phyloP scores from a whole-genome alignment of 23 tunicate species.

The Trididemnum clinides region DNA sequence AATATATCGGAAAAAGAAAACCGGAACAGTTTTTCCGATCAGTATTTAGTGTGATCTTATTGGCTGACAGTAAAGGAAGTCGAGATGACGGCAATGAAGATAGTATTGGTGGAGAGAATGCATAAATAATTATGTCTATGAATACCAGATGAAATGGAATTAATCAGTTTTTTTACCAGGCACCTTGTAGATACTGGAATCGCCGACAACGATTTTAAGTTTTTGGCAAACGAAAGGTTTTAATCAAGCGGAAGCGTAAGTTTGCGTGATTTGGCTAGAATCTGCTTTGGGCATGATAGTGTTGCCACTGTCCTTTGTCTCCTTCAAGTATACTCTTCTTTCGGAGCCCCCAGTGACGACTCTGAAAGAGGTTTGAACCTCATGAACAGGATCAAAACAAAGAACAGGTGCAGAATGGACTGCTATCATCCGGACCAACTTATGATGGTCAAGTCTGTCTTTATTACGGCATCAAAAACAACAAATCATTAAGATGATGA shows the following conservation, averaged over 20 bases:
- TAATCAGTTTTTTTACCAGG: too few species aligned
- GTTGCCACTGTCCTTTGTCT: slow-evolving; percentile 24
- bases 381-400: slow-evolving; percentile 11
- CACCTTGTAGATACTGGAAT: neutral
- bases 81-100: too few species aligned
- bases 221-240: slow-evolving; percentile 47
- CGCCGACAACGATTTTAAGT: slow-evolving; percentile 39
- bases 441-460: slow-evolving; percentile 30
- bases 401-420: slow-evolving; percentile 41
- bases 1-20: too few species aligned
- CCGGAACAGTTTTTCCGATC: too few species aligned
- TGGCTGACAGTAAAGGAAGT: too few species aligned
- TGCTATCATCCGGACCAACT: slow-evolving; percentile 47
- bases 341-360: slow-evolving; percentile 31
- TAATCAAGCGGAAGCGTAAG: slow-evolving; percentile 46
- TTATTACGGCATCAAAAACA: slow-evolving; percentile 28
- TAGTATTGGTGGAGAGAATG: too few species aligned
- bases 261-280: slow-evolving; percentile 50
- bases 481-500: slow-evolving; percentile 11
- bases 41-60: too few species aligned
- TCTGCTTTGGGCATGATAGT: slow-evolving; percentile 25
- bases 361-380: slow-evolving; percentile 39
- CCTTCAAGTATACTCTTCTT: slow-evolving; percentile 22
- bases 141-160: too few species aligned
- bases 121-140: too few species aligned